Base-by-base conservation (phyloP, 1,140 invertebrate genomes). In the Druon quercuslanigerum region DNA sequence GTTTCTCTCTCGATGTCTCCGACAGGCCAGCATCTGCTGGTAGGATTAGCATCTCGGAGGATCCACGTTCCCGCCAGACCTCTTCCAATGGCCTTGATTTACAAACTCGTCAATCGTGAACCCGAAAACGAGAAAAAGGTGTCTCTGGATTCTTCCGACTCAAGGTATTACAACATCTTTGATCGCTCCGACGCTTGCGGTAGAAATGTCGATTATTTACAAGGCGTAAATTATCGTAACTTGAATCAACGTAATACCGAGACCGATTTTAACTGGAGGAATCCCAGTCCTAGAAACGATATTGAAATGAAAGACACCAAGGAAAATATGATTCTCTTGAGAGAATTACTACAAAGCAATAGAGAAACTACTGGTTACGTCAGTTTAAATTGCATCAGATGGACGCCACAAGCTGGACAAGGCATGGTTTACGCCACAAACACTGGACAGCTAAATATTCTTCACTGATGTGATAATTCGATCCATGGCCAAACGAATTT, bases 341-440 rank as follows among this genome's bases (percentile, higher is more conserved):
- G 93, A 52, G 93, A 94, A 82, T 87, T 96, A 16, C 93, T 94
- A 79, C 94, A 96, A 83, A 93, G 91, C 73, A 92, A 92, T 87
- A 81, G 86, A 5, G 92, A 95, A 90, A 86, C 92, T 51, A 83
- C 93, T 25, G 93, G 91, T 72, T 93, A 92, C 83, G 94, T 93
- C 73, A 96, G 95, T 87, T 91, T 97, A 12, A 97, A 97, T 92
- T 97, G 96, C 82, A 95, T 97, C 50, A 92, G 95, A 72, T 97
- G 96, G 96, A 92, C 96, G 17, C 96, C 96, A 0, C 93, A 94
- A 40, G 93, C 96, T 14, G 96, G 96, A 0, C 95, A 96, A 87
- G 96, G 96, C 1, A 92, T 97, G 71, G 95, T 97, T 50, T 97
- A 96, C 90, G 96, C 96, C 3, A 97, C 96, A 54, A 97, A 96